Conservation (phyloP, 2,888 invertebrate species). For the Omphaloscelis lunosa region DNA sequence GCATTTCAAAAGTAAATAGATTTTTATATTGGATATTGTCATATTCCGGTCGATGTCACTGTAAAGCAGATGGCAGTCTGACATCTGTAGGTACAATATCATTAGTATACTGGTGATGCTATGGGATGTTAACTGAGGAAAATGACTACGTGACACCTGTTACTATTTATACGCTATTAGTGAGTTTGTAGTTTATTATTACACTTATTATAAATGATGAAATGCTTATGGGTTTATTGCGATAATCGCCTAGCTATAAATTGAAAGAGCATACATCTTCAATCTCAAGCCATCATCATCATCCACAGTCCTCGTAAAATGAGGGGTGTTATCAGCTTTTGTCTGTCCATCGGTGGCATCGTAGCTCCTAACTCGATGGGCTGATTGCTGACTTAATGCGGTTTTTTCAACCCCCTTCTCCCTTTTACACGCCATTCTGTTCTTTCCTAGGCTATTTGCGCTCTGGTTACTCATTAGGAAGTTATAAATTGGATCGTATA, state of each 20-base stretch:
- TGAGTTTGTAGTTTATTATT: not conserved
- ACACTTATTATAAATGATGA: not conserved
- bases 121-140: constrained; percentile 21
- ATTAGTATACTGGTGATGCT: not conserved
- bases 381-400: not conserved
- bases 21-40: not conserved
- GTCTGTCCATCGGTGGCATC: not conserved
- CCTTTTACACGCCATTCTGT: too few relatives aligned
- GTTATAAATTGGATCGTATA: not conserved
- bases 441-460: not conserved
- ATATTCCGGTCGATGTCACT: not conserved
- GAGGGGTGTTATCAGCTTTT: not conserved
- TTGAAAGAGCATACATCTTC: not conserved
- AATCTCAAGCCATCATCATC: not conserved
- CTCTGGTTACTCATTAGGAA: not conserved
- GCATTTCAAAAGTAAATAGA: not conserved
- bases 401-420: not conserved
- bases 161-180: not conserved
- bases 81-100: not conserved
- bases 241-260: not conserved
- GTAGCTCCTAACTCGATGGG: not conserved
- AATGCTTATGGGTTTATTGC: not conserved
- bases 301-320: not conserved
- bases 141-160: constrained; percentile 2
- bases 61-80: not conserved